phyloP scores from a whole-genome alignment of 2,797 vertebrate species.

The Holocentrus rufus region DNA sequence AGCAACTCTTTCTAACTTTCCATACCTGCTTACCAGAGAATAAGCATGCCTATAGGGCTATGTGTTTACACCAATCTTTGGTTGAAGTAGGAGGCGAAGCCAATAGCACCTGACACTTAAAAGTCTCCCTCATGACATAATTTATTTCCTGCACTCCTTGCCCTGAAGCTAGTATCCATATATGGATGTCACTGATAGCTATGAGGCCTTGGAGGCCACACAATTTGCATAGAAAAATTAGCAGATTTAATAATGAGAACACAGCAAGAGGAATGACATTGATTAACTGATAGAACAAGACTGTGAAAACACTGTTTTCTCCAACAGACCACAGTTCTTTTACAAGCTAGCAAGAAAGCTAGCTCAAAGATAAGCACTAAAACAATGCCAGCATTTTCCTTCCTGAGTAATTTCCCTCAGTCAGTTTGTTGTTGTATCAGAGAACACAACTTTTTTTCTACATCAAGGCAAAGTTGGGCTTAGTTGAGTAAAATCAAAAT shows the following conservation, averaged over 20 bases:
- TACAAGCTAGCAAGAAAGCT: too few species aligned
- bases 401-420: too few species aligned
- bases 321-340: too few species aligned
- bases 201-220: not conserved
- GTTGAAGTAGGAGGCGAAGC: not conserved
- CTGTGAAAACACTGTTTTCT: too few species aligned
- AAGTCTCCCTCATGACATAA: constrained; percentile 39
- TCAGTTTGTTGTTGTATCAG: too few species aligned
- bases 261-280: too few species aligned
- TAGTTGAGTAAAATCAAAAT: not conserved
- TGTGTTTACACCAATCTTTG: constrained; percentile 45
- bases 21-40: too few species aligned
- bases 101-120: constrained; percentile 21
- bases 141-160: constrained; percentile 9
- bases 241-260: not conserved
- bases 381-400: too few species aligned
- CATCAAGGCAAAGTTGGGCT: constrained; percentile 1
- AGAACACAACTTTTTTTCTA: not conserved
- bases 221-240: constrained; percentile 4
- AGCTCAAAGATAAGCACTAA: too few species aligned
- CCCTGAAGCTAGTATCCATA: not conserved
- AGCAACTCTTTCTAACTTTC: constrained; percentile 26
- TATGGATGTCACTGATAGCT: constrained; percentile 1
- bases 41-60: constrained; percentile 7
- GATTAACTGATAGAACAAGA: too few species aligned